Percentiles rank a stretch among this genome's conserved stretches.
phyloP scores from a whole-genome alignment of 2,888 invertebrate species.

The Geophilus truncorum region DNA sequence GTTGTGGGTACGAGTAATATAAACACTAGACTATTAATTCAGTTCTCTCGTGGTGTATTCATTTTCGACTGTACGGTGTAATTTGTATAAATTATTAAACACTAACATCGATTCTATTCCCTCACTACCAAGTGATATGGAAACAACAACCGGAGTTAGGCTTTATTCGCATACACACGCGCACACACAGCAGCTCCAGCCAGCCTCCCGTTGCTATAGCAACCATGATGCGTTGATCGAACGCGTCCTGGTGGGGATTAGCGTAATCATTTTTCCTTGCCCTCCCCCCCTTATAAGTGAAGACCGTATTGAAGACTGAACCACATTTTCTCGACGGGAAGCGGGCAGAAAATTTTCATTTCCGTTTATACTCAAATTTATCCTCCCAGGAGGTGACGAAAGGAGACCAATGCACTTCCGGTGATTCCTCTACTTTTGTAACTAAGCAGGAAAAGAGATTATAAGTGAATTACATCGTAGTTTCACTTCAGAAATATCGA shows the following conservation, averaged over 20 bases:
- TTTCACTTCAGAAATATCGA: background rate
- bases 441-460: slow-evolving; percentile 17
- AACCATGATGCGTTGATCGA: slow-evolving; percentile 25
- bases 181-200: background rate
- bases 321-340: slow-evolving; percentile 23
- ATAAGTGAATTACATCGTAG: background rate
- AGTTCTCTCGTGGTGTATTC: background rate
- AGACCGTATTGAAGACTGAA: slow-evolving; percentile 17
- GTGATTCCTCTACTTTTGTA: background rate
- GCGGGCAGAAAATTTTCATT: slow-evolving; percentile 25
- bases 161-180: background rate
- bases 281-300: background rate
- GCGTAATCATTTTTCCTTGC: slow-evolving; percentile 22
- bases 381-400: slow-evolving; percentile 1
- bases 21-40: background rate
- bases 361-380: slow-evolving; percentile 27
- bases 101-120: background rate
- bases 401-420: slow-evolving; percentile 1
- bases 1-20: background rate
- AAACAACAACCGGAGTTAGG: background rate
- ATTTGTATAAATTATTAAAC: slow-evolving; percentile 11
- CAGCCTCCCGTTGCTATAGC: background rate
- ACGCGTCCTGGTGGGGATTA: slow-evolving; percentile 27
- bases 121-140: background rate
- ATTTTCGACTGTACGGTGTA: background rate